Evolutionary conservation across 2,113 vertebrate species (phyloP), one percentile per base, ranked within the genome.

Genomic region (Amia ocellicauda): DNA sequence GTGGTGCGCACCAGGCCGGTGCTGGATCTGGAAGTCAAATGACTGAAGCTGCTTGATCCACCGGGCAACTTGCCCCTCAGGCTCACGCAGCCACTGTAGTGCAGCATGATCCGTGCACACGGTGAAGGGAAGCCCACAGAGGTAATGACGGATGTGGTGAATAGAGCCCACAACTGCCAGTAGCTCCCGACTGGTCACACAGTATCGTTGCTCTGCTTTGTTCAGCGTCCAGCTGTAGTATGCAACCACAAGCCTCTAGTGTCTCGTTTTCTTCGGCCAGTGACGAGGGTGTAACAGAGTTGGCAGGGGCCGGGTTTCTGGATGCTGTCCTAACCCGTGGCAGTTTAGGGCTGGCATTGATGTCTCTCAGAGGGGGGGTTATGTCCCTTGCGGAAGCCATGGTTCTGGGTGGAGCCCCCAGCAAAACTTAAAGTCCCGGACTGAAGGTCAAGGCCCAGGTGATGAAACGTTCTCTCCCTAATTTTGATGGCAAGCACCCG

Each of bases 21-120:
- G n/a, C n/a, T n/a, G n/a, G n/a, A n/a, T n/a, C n/a, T n/a, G n/a
- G n/a, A n/a, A n/a, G n/a, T n/a, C n/a, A n/a, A n/a, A n/a, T n/a
- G n/a, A n/a, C n/a, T n/a, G n/a, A n/a, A n/a, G n/a, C n/a, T n/a
- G n/a, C n/a, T n/a, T n/a, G n/a, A n/a, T n/a, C n/a, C n/a, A n/a
- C n/a, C n/a, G n/a, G n/a, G n/a, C n/a, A n/a, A n/a, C n/a, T 51
- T 58, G 19, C 58, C 41, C 26, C 43, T 43, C 26, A 9, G 55
- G 8, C n/a, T n/a, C n/a, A n/a, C n/a, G n/a, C n/a, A n/a, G n/a
- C n/a, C n/a, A n/a, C n/a, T n/a, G n/a, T n/a, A n/a, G n/a, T n/a
- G n/a, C n/a, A n/a, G n/a, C n/a, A n/a, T n/a, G n/a, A n/a, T n/a
- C n/a, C n/a, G n/a, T n/a, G n/a, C n/a, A n/a, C n/a, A n/a, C n/a